Conservation (phyloP, 2,888 invertebrate species). For the Acleris holmiana region DNA sequence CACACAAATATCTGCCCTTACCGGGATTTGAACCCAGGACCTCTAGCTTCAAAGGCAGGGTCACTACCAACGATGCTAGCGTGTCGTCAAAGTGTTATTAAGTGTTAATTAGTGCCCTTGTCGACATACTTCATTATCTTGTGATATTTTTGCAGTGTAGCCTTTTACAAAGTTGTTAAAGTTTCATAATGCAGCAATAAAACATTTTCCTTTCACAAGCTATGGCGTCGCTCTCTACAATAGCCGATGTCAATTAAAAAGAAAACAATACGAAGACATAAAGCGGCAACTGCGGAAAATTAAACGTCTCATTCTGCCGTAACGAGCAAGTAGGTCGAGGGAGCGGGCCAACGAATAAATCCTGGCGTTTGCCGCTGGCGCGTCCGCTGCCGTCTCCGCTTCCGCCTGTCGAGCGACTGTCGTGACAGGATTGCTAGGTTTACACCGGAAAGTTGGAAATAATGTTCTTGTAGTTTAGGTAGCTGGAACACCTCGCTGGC, state of each 20-base stretch:
- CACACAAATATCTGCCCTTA: no score
- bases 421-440: neutral
- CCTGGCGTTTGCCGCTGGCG: slow-evolving; percentile 21
- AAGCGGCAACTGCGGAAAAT: slow-evolving; percentile 16
- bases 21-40: no score
- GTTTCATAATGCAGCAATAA: neutral
- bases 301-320: slow-evolving; percentile 21
- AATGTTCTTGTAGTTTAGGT: neutral
- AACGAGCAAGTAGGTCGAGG: slow-evolving; percentile 21
- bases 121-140: no score
- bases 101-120: no score
- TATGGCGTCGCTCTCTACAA: neutral
- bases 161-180: neutral
- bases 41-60: no score
- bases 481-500: no score
- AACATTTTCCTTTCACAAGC: neutral
- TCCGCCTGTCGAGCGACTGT: slow-evolving; percentile 20
- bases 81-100: no score
- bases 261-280: slow-evolving; percentile 5
- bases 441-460: neutral
- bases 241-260: slow-evolving; percentile 13
- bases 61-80: no score
- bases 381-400: slow-evolving; percentile 19
- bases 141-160: no score
- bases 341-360: slow-evolving; percentile 26